Base-by-base conservation (phyloP, 2,888 invertebrate genomes). In the Tortricodes alternella region DNA sequence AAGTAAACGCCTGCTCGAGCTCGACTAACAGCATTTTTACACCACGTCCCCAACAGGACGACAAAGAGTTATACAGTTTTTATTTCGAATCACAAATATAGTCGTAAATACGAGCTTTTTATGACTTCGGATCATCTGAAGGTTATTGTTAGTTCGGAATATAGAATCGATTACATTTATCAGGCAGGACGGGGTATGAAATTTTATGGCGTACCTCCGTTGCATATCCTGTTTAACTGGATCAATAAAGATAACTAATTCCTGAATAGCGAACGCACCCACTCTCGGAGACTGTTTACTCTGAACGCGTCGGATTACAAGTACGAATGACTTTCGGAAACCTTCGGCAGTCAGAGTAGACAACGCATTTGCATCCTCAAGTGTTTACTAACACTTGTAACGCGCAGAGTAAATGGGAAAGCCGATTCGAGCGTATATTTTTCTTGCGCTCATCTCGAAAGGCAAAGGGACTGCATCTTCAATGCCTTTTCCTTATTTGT, bases 1-100 rank as follows among this genome's bases (percentile, higher is more conserved):
- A 80, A 80, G 78, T 74, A 78, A 79, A 78, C 74, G 81, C 73
- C 71, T 73, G 64, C 70, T 74, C 73, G 67, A 74, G n/a, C n/a
- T n/a, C n/a, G n/a, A n/a, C 71, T 72, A 72, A 68, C 73, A 69
- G 74, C 75, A 74, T 70, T 69, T 80, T 75, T 74, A 72, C 50
- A 56, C 39, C 51, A 44, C 43, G 43, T 68, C 66, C 57, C 49
- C 56, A 57, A 63, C 61, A 62, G 59, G 60, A 60, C 60, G 64
- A 60, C 60, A 66, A 65, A 62, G 62, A 66, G 64, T 64, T 59
- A 46, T 55, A 50, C 46, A 50, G 63, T 62, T 68, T 74, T 67
- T 64, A 62, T 69, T 68, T 63, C 67, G 71, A 73, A 73, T 71
- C 67, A 71, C 68, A 64, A 65, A 62, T 56, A 44, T 66, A 59